These are phyloP conservation scores for Diarsia dahlii DNA, from an alignment of 2,888 invertebrate species.

Conservation along the genomic window DNA sequence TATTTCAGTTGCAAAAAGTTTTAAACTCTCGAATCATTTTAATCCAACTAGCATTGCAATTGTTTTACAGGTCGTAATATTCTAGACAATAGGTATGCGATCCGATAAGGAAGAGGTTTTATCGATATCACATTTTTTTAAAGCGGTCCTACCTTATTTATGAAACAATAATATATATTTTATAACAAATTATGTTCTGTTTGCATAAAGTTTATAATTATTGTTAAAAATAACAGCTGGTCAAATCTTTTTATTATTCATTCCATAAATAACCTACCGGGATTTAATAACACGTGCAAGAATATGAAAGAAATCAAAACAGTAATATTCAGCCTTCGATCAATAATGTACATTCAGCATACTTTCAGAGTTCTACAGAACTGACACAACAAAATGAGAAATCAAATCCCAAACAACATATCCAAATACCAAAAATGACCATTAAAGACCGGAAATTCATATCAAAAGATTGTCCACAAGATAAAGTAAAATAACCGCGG, in stretches of 20 bases:
- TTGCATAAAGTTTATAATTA: slow-evolving; percentile 1
- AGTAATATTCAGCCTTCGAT: neutral
- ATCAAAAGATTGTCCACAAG: slow-evolving; percentile 46
- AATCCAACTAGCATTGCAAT: neutral
- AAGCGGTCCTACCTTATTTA: slow-evolving; percentile 35
- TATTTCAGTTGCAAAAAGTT: neutral
- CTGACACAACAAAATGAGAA: neutral
- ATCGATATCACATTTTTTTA: slow-evolving; percentile 26
- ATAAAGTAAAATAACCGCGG: slow-evolving; percentile 49
- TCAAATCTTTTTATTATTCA: neutral
- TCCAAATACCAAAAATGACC: neutral
- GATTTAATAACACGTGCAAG: neutral
- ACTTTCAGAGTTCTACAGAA: neutral
- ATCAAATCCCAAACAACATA: neutral
- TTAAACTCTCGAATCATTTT: neutral
- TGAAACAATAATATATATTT: slow-evolving; percentile 9
- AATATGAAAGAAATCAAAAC: neutral
- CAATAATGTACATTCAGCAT: too few species aligned
- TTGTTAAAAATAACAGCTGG: neutral
- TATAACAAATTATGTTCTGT: neutral
- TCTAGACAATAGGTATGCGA: slow-evolving; percentile 28
- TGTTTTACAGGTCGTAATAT: slow-evolving; percentile 23
- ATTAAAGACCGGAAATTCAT: slow-evolving; percentile 51
- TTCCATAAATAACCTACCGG: neutral
- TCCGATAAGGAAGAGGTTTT: slow-evolving; percentile 39